These are phyloP conservation scores for Falco punctatus DNA, from an alignment of 2,113 vertebrate genomes.

Conservation along the genomic window DNA sequence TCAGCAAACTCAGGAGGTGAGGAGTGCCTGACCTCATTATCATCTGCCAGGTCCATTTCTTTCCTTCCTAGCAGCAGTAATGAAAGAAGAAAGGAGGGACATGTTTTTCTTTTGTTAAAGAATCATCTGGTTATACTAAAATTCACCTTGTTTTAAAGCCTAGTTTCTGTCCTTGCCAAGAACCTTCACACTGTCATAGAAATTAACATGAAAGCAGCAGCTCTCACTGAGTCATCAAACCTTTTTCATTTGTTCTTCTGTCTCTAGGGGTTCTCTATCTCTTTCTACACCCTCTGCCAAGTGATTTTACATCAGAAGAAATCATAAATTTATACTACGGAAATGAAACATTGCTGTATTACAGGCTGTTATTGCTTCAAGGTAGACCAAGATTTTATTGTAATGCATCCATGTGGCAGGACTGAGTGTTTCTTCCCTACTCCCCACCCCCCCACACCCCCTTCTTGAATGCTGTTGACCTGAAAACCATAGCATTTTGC, in stretches of 20 bases:
- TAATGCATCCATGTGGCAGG: background rate
- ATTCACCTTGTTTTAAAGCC: background rate
- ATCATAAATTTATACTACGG: slow-evolving; percentile 26
- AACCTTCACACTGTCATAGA: slow-evolving; percentile 36
- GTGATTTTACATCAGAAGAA: slow-evolving; percentile 54
- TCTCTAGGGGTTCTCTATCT: slow-evolving; percentile 32
- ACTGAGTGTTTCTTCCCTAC: background rate
- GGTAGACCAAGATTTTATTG: background rate
- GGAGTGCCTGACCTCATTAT: background rate
- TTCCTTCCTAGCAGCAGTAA: background rate
- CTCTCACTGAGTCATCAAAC: slow-evolving; percentile 42
- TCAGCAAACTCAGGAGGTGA: background rate
- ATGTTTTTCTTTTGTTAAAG: background rate
- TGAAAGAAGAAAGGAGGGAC: background rate
- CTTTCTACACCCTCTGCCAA: slow-evolving; percentile 14
- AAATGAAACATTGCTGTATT: slow-evolving; percentile 8
- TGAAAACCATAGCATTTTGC: background rate
- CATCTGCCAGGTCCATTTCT: background rate
- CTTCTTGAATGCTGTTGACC: background rate
- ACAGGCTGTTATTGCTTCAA: background rate
- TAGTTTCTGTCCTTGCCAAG: slow-evolving; percentile 40
- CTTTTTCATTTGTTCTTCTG: slow-evolving; percentile 36
- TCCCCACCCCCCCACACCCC: too few species aligned
- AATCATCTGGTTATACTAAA: background rate
- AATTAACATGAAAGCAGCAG: slow-evolving; percentile 44